Evolutionary conservation across 2,113 vertebrate genomes (phyloP), one percentile per base, ranked within the genome.

Genomic region (Recurvirostra avosetta): DNA sequence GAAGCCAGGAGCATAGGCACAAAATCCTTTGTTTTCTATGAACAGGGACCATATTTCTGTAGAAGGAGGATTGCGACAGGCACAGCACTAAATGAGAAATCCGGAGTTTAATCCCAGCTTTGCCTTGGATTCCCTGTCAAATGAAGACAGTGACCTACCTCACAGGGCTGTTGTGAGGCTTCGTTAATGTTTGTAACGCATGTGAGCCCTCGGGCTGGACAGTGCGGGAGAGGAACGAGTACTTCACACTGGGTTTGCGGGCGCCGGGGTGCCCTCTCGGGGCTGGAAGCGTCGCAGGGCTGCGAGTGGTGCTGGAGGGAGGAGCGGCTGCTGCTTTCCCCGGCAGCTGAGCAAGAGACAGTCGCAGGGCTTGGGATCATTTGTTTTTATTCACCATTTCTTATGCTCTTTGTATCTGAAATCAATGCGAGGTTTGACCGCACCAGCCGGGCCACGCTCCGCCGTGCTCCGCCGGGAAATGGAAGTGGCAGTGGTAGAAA

Each of bases 331-430:
- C 66, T 2, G 36, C 22, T 34, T 15, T 40, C n/a, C 66, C 73
- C 36, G 1, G 41, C 65, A 15, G 45, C 62, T 22, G 21, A 11
- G 53, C 32, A 2, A 5, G 5, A 27, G 55, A 38, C 36, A 1
- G 65, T 3, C 14, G 4, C 22, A 1, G 74, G 90, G 77, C 63
- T 29, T 3, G 85, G 38, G 62, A 25, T n/a, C 62, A 4, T 47
- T 89, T 73, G 76, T 93, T 95, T 97, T 96, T 97, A 90, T 83
- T 88, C 89, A 26, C 76, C 72, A 3, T 95, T 96, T 95, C 94
- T 90, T 85, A 96, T 0, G 32, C 90, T 91, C 89, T 95, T 96
- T 92, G 94, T 95, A 95, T 29, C 70, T 41, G 53, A 68, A 61
- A 30, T 22, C 18, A 2, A 34, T 12, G 58, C 26, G 17, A 45